A percentile compares a stretch with the other conserved stretches of the same genome.
phyloP scores from a whole-genome alignment of 2,797 vertebrate species.

The Rachycentron canadum region DNA sequence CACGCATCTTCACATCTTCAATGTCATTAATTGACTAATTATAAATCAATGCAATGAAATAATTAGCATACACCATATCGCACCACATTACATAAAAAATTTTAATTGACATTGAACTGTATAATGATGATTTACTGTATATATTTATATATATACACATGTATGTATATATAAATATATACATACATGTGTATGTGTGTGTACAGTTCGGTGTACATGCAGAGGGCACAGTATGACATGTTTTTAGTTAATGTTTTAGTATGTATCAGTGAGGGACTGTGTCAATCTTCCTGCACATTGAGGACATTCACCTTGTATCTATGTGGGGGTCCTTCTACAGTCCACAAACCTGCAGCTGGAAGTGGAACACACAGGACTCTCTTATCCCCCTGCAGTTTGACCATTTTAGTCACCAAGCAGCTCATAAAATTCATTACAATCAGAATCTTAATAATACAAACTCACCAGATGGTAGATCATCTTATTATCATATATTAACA shows the following conservation, averaged over 20 bases:
- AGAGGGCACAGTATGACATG: slow-evolving; percentile 18
- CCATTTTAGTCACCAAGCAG: background rate
- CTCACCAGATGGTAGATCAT: background rate
- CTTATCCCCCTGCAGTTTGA: background rate
- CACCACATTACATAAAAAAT: slow-evolving; percentile 8
- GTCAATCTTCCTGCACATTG: background rate
- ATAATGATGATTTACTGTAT: background rate
- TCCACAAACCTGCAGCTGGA: too few species aligned
- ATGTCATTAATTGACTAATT: background rate
- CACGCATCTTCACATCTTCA: background rate
- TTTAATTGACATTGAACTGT: background rate
- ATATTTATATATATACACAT: too few species aligned
- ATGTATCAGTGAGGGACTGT: background rate
- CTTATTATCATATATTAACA: too few species aligned
- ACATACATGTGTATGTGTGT: too few species aligned
- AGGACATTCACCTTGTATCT: background rate
- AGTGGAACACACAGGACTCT: background rate
- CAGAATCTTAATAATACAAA: too few species aligned
- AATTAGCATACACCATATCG: background rate
- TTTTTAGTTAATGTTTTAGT: background rate
- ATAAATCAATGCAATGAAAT: background rate
- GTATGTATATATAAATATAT: too few species aligned
- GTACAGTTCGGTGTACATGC: background rate
- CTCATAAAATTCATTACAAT: background rate
- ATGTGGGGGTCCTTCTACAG: background rate